Base-by-base conservation (phyloP, 2,113 vertebrate genomes). In the Sisor rabdophorus region DNA sequence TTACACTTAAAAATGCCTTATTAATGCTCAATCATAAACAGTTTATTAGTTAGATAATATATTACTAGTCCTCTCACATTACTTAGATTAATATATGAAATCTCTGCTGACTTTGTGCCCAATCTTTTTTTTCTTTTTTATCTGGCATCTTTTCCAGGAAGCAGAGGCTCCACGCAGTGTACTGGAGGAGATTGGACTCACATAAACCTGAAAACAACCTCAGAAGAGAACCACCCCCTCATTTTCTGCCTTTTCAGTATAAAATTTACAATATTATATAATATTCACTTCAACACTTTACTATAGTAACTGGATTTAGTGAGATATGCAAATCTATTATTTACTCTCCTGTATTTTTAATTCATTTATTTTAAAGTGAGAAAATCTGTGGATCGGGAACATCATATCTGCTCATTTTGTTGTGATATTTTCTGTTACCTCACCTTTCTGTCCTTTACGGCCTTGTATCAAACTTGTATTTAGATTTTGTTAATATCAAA, bases 171-270 rank as follows among this genome's bases (percentile, higher is more conserved):
- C 96, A 84, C 94, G 95, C 89, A 98, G 96, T 80, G 96, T 98
- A 80, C 93, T 98, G 88, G 96, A 98, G 91, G 96, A 98, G 88
- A 98, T 98, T 85, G 96, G 96, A 28, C 92, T 98, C 92, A 98
- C 96, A 96, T 98, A 95, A 91, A 82, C 12, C 15, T 47, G 10
- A 30, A 44, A 68, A 77, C 2, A 53, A 70, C 40, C 40, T 44
- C 32, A 36, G 7, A 8, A 7, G 63, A 69, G 68, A n/a, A 65
- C 26, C 30, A 30, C 20, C 64, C 71, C 36, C 44, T 59, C 19
- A 30, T 71, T 52, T 68, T 20, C 63, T 60, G 52, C 61, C 64
- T 81, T 77, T 74, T 61, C 75, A 63, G 24, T 52, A 20, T 59
- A 64, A 32, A 56, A 17, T 36, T 79, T 32, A 68, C 12, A 16